phyloP scores from a whole-genome alignment of 2,888 invertebrate species.

The Drosophila diplacantha region DNA sequence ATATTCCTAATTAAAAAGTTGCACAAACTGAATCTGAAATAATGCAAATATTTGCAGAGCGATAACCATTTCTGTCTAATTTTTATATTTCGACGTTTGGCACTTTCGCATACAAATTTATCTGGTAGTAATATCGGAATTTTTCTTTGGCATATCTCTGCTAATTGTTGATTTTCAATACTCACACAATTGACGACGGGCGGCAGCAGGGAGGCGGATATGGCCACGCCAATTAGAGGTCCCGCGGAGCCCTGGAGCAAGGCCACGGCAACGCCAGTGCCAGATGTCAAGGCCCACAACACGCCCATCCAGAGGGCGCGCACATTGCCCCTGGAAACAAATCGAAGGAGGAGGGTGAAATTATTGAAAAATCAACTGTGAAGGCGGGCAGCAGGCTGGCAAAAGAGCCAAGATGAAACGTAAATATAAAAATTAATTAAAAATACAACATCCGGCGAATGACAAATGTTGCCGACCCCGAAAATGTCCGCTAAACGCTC shows the following conservation, averaged over 20 bases:
- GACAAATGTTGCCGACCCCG: constrained; percentile 48
- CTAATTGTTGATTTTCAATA: constrained; percentile 42
- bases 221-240: constrained; percentile 92
- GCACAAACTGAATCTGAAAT: neutral
- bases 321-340: constrained; percentile 82
- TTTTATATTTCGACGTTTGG: neutral
- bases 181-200: constrained; percentile 91
- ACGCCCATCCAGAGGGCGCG: constrained; percentile 87
- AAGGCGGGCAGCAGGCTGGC: constrained; percentile 6
- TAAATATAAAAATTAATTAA: constrained; percentile 56
- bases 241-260: constrained; percentile 90
- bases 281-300: constrained; percentile 86
- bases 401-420: constrained; percentile 7
- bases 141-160: neutral
- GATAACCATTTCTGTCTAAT: neutral
- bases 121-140: neutral
- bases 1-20: neutral
- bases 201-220: constrained; percentile 90
- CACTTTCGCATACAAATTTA: neutral
- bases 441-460: constrained; percentile 46
- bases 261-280: constrained; percentile 90
- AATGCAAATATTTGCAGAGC: neutral
- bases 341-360: constrained; percentile 30
- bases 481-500: constrained; percentile 16
- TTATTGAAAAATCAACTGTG: constrained; percentile 48